Percentiles rank a stretch among this genome's conserved stretches.
Evolutionary conservation across 2,888 invertebrate genomes (phyloP).

Genomic region (Diaprepes abbreviatus): DNA sequence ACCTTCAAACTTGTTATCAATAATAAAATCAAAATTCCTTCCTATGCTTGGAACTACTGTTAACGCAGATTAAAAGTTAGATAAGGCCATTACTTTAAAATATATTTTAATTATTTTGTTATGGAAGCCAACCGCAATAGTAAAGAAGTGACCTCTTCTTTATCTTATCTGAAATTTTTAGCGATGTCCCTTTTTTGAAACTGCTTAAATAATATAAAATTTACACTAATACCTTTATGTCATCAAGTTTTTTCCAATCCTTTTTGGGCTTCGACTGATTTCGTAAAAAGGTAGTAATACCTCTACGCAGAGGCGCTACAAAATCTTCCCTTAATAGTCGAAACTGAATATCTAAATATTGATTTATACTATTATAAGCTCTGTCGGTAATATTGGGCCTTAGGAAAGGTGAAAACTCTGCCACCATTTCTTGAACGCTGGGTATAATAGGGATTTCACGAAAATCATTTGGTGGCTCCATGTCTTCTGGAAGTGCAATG

Average conservation of each 20-base stretch:
- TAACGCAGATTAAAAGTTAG: too few relatives aligned
- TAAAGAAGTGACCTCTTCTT: too few relatives aligned
- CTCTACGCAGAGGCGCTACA: constrained; percentile 79
- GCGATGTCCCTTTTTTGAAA: too few relatives aligned
- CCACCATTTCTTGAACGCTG: constrained; percentile 64
- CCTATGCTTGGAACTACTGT: too few relatives aligned
- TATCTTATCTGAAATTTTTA: too few relatives aligned
- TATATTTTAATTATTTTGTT: too few relatives aligned
- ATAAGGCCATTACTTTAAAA: too few relatives aligned
- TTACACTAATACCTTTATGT: constrained; percentile 28
- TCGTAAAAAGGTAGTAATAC: constrained; percentile 27
- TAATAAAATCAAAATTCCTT: too few relatives aligned
- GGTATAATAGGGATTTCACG: constrained; percentile 72
- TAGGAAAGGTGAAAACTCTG: constrained; percentile 65
- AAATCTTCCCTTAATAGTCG: constrained; percentile 85
- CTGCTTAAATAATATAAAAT: too few relatives aligned
- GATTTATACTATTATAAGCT: constrained; percentile 74
- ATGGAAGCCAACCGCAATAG: too few relatives aligned
- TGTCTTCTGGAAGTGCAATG: not conserved
- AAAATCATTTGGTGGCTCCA: constrained; percentile 64
- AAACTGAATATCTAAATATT: constrained; percentile 87
- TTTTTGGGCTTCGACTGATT: constrained; percentile 30
- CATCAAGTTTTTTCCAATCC: constrained; percentile 35
- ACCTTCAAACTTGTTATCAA: too few relatives aligned
- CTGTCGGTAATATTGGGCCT: constrained; percentile 75